These are phyloP conservation scores for Nibea albiflora DNA, from an alignment of 2,113 vertebrate genomes.

Conservation along the genomic window DNA sequence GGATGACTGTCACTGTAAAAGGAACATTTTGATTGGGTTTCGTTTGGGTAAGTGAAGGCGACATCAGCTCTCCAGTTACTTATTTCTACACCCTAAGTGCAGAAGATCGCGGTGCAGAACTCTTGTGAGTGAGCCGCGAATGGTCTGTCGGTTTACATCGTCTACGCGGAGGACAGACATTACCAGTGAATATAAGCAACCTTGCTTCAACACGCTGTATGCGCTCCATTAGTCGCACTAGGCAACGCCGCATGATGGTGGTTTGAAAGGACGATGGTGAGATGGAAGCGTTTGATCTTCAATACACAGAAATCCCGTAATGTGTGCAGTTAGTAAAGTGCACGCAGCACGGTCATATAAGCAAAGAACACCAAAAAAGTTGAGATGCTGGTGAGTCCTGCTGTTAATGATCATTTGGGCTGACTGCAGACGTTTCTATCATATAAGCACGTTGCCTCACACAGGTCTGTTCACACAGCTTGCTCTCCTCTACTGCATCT, in stretches of 20 bases:
- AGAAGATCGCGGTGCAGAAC: background rate
- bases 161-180: background rate
- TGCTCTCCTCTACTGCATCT: background rate
- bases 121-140: background rate
- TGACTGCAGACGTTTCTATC: background rate
- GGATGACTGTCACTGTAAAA: background rate
- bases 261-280: background rate
- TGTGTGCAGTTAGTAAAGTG: background rate
- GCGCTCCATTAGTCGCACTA: background rate
- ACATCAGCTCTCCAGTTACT: background rate
- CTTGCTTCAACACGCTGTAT: background rate
- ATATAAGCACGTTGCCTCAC: background rate
- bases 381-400: slow-evolving; percentile 15
- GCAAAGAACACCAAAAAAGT: background rate
- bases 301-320: background rate
- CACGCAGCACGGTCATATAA: background rate
- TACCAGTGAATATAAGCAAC: background rate
- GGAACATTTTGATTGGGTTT: background rate
- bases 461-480: background rate
- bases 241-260: background rate
- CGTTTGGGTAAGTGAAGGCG: slow-evolving; percentile 46
- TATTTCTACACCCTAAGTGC: background rate
- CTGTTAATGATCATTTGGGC: background rate
- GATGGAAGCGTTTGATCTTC: background rate
- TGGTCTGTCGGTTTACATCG: slow-evolving; percentile 9